Evolutionary conservation across 2,888 invertebrate genomes (phyloP), one percentile per base, ranked within the genome.

Genomic region (Octonoba sinensis): DNA sequence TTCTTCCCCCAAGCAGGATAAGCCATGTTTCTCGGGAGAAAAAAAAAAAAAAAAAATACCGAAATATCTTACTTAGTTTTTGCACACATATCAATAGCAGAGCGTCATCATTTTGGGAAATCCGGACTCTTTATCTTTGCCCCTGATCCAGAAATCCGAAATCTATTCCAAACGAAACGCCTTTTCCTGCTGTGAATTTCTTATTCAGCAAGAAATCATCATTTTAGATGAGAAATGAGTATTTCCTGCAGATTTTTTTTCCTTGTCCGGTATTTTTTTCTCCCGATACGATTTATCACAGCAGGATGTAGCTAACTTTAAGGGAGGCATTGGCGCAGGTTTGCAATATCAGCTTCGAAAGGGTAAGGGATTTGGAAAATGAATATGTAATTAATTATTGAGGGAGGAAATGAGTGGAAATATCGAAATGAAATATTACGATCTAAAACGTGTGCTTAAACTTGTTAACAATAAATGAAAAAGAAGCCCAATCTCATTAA

Each of bases 51-150:
- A 27, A 27, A 36, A 36, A 36, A 36, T 36, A 36, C 8, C 36
- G 36, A 11, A 36, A 36, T 36, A 36, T 8, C 36, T 36, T 36
- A 36, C 36, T 11, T 6, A 3, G 66, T 66, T 71, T 72, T 78
- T 57, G 57, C 47, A 22, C 65, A 78, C 71, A 47, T 66, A 72
- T 78, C 78, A 65, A 78, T 72, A 57, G 67, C 59, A 44, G 57
- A 22, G 56, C 18, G 51, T 72, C 51, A 22, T 59, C 78, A 71
- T 71, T 56, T 57, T 56, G 13, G 27, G 59, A 72, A 72, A 78
- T 78, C 78, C 78, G 49, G 66, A 36, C 47, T 16, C 57, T 78
- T 71, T 57, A 78, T 78, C 78, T 77, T 70, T 70, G 77, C 70
- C 77, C 64, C 18, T 64, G 71, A 76, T 67, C 60, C 59, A 51